Evolutionary conservation across 2,888 invertebrate genomes (phyloP).

Genomic region (Rotaria socialis): DNA sequence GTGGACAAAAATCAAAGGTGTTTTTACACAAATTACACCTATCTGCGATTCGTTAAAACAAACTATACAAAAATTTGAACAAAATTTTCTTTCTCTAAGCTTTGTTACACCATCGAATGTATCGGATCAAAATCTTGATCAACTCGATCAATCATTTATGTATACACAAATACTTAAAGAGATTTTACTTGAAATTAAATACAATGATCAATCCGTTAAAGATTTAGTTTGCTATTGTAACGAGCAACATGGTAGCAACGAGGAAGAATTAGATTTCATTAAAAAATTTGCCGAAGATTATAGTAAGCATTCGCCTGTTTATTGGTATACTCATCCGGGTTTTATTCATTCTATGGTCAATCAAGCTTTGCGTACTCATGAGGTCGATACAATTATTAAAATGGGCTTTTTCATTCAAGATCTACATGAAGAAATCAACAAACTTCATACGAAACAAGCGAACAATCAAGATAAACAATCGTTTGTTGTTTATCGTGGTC

Average conservation of each 20-base stretch:
- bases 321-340: conserved; percentile 27
- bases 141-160: conserved; percentile 31
- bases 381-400: conserved; percentile 21
- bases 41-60: background rate
- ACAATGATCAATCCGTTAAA: background rate
- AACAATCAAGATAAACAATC: background rate
- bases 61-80: background rate
- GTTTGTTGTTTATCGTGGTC: conserved; percentile 10
- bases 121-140: background rate
- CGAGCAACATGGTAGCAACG: background rate
- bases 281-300: background rate
- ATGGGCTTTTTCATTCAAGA: conserved; percentile 3
- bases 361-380: conserved; percentile 19
- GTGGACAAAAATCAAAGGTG: conserved; percentile 3
- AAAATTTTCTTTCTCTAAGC: background rate
- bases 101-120: background rate
- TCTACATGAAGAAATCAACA: background rate
- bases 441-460: background rate
- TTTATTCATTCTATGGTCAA: background rate
- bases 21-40: background rate
- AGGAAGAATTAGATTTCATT: background rate
- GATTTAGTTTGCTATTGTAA: background rate
- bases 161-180: conserved; percentile 31
- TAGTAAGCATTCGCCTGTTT: background rate
- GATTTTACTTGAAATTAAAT: conserved; percentile 22